phyloP scores from a whole-genome alignment of 1,140 invertebrate genomes.

The Monomorium pharaonis region DNA sequence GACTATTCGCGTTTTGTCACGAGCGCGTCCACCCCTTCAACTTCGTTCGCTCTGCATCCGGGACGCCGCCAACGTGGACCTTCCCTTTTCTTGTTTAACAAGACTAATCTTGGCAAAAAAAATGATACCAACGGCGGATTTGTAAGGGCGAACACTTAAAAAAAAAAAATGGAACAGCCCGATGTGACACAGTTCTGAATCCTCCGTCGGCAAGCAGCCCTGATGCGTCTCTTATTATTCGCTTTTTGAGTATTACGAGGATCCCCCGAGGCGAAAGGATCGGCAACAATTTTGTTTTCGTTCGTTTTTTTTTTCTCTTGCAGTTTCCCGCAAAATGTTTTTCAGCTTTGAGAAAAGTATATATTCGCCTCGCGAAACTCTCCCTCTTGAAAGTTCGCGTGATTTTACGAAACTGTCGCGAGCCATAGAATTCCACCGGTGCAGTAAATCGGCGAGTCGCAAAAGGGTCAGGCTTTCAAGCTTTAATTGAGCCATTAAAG shows the following conservation, averaged over 20 bases:
- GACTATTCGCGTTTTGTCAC: constrained; percentile 18
- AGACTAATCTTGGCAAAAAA: background rate
- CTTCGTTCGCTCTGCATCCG: constrained; percentile 47
- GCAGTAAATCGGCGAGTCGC: constrained; percentile 16
- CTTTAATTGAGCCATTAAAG: constrained; percentile 50
- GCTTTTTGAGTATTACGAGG: constrained; percentile 24
- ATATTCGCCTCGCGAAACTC: background rate
- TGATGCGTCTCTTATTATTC: constrained; percentile 21
- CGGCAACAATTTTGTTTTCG: constrained; percentile 18
- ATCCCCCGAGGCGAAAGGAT: background rate
- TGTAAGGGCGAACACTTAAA: background rate
- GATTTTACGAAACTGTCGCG: background rate
- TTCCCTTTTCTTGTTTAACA: background rate
- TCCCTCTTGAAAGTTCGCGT: background rate
- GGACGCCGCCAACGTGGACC: constrained; percentile 11
- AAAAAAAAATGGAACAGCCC: background rate
- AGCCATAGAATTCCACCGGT: background rate
- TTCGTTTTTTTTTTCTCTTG: too few relatives aligned
- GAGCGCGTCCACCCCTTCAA: constrained; percentile 75
- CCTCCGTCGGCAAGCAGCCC: constrained; percentile 17
- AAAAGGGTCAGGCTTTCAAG: constrained; percentile 23
- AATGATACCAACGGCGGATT: background rate
- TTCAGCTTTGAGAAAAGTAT: background rate
- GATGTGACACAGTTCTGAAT: constrained; percentile 2
- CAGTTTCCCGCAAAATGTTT: background rate